Evolutionary conservation across 2,113 vertebrate species (phyloP).

Genomic region (Varanus salvator): DNA sequence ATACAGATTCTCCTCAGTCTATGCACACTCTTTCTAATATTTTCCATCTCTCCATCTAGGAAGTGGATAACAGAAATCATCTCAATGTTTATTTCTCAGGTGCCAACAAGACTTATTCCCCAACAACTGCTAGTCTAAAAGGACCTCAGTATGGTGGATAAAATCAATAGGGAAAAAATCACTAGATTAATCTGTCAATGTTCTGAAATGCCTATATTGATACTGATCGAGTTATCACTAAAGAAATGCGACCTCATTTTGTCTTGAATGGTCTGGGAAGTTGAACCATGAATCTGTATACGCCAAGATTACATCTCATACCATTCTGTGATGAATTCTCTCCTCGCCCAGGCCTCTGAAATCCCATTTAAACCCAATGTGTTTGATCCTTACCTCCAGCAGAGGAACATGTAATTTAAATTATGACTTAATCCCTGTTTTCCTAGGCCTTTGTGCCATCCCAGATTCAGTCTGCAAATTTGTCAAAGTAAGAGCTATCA

Average conservation of each 20-base stretch:
- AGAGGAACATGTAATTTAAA: conserved; percentile 16
- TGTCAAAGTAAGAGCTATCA: background rate
- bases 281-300: conserved; percentile 16
- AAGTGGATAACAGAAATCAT: background rate
- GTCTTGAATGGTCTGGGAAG: conserved; percentile 11
- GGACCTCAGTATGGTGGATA: background rate
- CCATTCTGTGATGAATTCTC: background rate
- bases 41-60: background rate
- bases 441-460: background rate
- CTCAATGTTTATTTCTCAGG: background rate
- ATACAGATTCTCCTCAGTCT: background rate
- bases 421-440: conserved; percentile 25
- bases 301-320: conserved; percentile 13
- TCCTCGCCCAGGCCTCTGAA: conserved; percentile 1
- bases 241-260: conserved; percentile 3
- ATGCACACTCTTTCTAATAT: background rate
- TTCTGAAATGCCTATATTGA: background rate
- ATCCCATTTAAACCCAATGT: conserved; percentile 24
- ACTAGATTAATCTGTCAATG: background rate
- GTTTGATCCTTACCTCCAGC: background rate
- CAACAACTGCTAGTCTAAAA: conserved; percentile 16
- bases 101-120: background rate
- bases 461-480: conserved; percentile 9
- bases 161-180: background rate
- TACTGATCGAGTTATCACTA: background rate